A percentile compares a stretch with the other conserved stretches of the same genome.
Conservation (phyloP, 1,140 invertebrate species). For the Philaenus spumarius region DNA sequence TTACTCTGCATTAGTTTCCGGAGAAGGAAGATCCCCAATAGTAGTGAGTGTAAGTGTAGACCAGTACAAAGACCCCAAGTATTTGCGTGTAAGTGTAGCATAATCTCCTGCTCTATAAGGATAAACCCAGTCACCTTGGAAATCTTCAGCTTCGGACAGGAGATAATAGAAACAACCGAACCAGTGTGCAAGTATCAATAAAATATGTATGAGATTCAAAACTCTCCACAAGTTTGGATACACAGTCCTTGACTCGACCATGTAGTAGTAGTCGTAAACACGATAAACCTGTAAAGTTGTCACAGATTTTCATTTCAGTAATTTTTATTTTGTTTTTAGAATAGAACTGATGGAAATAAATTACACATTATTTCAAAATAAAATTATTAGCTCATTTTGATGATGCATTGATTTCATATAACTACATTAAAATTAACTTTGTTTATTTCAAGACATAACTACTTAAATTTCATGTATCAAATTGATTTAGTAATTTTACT, state of each 20-base stretch:
- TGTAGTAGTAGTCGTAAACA: conserved; percentile 89
- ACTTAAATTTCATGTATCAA: too few species aligned
- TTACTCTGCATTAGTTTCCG: conserved; percentile 94
- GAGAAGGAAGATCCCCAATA: conserved; percentile 89
- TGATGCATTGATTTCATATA: too few species aligned
- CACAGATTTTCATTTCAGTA: neutral
- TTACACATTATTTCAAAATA: too few species aligned
- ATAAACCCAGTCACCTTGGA: conserved; percentile 84
- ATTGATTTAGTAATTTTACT: too few species aligned
- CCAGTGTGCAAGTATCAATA: conserved; percentile 92
- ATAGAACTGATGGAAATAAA: too few species aligned
- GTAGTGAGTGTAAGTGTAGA: conserved; percentile 94
- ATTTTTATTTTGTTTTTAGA: neutral
- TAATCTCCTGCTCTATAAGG: conserved; percentile 81
- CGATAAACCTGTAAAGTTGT: conserved; percentile 65
- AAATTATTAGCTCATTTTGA: too few species aligned
- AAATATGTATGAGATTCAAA: conserved; percentile 88
- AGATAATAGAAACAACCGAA: conserved; percentile 97
- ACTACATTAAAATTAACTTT: too few species aligned
- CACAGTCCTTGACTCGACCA: conserved; percentile 89
- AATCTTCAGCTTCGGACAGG: conserved; percentile 78
- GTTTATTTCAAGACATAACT: too few species aligned
- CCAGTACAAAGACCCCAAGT: conserved; percentile 92
- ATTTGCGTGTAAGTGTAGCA: conserved; percentile 81
- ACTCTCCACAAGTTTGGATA: conserved; percentile 97